Evolutionary conservation across 2,888 invertebrate species (phyloP).

Genomic region (Lissocephala sabroskyi): DNA sequence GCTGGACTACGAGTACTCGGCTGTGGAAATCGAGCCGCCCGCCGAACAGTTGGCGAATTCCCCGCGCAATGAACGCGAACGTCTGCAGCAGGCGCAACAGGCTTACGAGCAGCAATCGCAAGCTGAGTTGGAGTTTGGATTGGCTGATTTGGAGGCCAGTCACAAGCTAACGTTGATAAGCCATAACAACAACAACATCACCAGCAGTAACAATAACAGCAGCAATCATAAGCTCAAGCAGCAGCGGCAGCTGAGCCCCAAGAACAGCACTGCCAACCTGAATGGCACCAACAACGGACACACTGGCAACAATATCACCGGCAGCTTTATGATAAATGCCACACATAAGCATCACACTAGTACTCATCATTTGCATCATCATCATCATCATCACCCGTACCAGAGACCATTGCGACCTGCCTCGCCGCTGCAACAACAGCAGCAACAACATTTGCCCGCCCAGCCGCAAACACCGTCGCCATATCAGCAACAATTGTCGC

Average conservation of each 20-base stretch:
- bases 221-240: constrained; percentile 31
- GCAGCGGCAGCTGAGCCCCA: constrained; percentile 28
- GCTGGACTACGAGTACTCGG: constrained; percentile 54
- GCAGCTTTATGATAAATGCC: background rate
- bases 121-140: constrained; percentile 52
- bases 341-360: background rate
- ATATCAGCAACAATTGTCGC: constrained; percentile 51
- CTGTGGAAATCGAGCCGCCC: constrained; percentile 52
- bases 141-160: constrained; percentile 55
- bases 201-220: constrained; percentile 60
- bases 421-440: constrained; percentile 21
- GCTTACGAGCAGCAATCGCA: constrained; percentile 52
- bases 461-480: constrained; percentile 33
- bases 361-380: constrained; percentile 11
- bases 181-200: constrained; percentile 40
- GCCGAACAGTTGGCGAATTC: constrained; percentile 51
- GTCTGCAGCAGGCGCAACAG: constrained; percentile 51
- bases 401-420: constrained; percentile 41
- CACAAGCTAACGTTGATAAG: constrained; percentile 27
- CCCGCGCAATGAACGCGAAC: constrained; percentile 44
- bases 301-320: constrained; percentile 1
- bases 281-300: constrained; percentile 55
- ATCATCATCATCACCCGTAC: constrained; percentile 49
- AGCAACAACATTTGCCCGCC: constrained; percentile 15
- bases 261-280: too few relatives aligned